Evolutionary conservation across 2,888 invertebrate species (phyloP).

Genomic region (Peribatodes rhomboidaria): DNA sequence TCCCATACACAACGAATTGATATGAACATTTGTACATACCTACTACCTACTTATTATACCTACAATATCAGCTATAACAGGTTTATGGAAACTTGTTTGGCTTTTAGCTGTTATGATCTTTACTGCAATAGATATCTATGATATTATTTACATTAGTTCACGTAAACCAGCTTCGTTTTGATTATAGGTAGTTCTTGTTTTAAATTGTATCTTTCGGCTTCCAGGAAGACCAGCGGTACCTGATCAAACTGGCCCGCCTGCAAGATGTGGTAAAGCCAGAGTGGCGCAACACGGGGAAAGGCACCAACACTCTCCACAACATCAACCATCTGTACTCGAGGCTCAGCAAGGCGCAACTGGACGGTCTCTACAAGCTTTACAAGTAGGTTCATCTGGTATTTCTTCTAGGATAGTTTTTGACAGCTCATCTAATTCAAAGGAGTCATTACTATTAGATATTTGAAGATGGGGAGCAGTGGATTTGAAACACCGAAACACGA

Average conservation of each 20-base stretch:
- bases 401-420: too few species aligned
- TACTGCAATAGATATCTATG: too few species aligned
- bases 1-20: constrained; percentile 10
- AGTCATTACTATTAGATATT: too few species aligned
- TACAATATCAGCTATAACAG: background rate
- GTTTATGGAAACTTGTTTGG: background rate
- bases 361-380: constrained; percentile 92
- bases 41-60: too few species aligned
- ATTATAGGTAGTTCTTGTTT: too few species aligned
- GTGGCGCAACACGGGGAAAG: constrained; percentile 93
- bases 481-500: too few species aligned
- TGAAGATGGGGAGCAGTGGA: too few species aligned
- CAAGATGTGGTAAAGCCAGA: constrained; percentile 92
- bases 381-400: constrained; percentile 78
- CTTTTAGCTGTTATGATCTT: background rate
- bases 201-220: constrained; percentile 40
- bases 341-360: constrained; percentile 90
- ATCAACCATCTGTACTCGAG: constrained; percentile 92
- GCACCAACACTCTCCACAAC: constrained; percentile 90
- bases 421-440: too few species aligned
- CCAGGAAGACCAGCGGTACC: constrained; percentile 93
- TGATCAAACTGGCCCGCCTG: constrained; percentile 92
- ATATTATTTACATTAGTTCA: too few species aligned
- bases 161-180: too few species aligned
- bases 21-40: too few species aligned